phyloP scores from a whole-genome alignment of 2,797 vertebrate genomes.

The Paramormyrops hopkinsi region DNA sequence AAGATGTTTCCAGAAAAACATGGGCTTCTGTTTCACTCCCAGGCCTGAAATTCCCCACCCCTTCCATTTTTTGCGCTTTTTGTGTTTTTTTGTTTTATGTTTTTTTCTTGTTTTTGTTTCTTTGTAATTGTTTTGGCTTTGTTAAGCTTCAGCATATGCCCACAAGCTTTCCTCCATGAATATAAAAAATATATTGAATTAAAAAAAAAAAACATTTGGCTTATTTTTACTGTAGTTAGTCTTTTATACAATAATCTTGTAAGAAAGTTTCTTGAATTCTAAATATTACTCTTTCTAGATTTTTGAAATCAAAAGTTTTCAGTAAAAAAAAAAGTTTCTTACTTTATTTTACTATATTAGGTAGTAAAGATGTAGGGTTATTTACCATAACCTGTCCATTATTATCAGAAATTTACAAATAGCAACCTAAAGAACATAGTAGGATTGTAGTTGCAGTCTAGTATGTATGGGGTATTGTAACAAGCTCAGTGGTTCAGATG shows the following conservation, averaged over 20 bases:
- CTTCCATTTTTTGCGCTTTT: constrained; percentile 44
- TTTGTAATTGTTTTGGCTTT: constrained; percentile 84
- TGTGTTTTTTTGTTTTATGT: not conserved
- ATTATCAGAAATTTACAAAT: constrained; percentile 87
- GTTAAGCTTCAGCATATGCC: constrained; percentile 91
- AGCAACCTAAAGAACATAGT: constrained; percentile 83
- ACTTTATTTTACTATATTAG: constrained; percentile 99
- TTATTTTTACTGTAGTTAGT: constrained; percentile 99
- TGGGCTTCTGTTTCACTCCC: constrained; percentile 75
- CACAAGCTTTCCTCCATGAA: constrained; percentile 94
- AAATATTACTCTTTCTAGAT: constrained; percentile 99
- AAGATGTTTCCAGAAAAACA: constrained; percentile 74
- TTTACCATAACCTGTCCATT: constrained; percentile 96
- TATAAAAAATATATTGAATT: constrained; percentile 78
- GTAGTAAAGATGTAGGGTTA: constrained; percentile 99
- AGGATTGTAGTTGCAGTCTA: constrained; percentile 83
- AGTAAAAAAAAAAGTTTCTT: constrained; percentile 98
- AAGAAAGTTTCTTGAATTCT: constrained; percentile 99
- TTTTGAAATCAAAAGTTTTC: constrained; percentile 99
- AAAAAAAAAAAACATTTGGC: constrained; percentile 73
- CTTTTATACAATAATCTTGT: constrained; percentile 99
- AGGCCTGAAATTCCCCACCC: constrained; percentile 56
- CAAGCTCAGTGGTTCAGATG: constrained; percentile 80
- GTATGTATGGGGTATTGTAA: constrained; percentile 78
- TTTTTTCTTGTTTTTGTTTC: constrained; percentile 44